Evolutionary conservation across 2,888 invertebrate genomes (phyloP), one percentile per base, ranked within the genome.

Genomic region (Rhorus exstirpatorius): DNA sequence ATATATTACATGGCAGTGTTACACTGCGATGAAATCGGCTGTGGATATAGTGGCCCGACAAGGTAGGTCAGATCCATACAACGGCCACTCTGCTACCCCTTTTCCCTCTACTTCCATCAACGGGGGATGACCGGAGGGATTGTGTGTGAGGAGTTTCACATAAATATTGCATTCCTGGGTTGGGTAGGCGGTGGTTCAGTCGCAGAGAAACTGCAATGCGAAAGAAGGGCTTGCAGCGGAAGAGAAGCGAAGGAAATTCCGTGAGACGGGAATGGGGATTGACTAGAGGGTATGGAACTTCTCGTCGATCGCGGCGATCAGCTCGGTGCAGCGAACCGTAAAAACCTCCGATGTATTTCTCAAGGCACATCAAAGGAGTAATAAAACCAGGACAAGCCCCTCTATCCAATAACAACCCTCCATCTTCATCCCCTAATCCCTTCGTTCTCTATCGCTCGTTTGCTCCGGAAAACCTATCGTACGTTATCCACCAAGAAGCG

Each of bases 341-440:
- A 88, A 88, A 83, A 86, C 80, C 81, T 84, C 80, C 79, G 75
- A 81, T 83, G 83, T 83, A 82, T 87, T 88, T 86, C 86, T 86
- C 86, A 83, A 65, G 55, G 82, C 68, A 79, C 87, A 85, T 88
- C 87, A 86, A 87, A 88, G 86, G 83, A 85, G 85, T 74, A 83
- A 85, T 84, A 88, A 87, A 88, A 88, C 84, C 55, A 35, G 38
- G 35, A 65, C 63, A 65, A 38, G n/a, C 53, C 19, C 38, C 41
- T 21, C n/a, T 53, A 41, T 21, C 55, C 63, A 63, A 65, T 78
- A 65, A 53, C 63, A 71, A 63, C 35, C 35, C 49, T 1, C 31
- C 21, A 19, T 31, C 19, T 31, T 26, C 46, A 6, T 19, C 17
- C 60, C 3, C 24, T 2, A 12, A 10, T 3, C 38, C 8, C n/a